These are phyloP conservation scores for Odontamblyopus lacepedii DNA, from an alignment of 2,797 vertebrate genomes.

Conservation along the genomic window DNA sequence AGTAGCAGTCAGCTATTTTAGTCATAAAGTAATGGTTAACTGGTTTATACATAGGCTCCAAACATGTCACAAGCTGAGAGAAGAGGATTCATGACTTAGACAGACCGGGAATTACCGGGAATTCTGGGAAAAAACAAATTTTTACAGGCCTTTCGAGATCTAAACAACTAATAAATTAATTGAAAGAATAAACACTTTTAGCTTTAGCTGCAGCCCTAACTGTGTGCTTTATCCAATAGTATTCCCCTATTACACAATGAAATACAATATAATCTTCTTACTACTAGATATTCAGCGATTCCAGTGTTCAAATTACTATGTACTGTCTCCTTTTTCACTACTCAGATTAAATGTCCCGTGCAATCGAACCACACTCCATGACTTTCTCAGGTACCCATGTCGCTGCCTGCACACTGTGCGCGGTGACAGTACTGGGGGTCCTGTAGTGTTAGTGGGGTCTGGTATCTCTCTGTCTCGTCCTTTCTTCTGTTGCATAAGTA, in stretches of 20 bases:
- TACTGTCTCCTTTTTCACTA: constrained; percentile 37
- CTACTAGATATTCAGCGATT: not conserved
- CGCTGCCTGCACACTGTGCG: constrained; percentile 46
- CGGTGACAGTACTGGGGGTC: constrained; percentile 20
- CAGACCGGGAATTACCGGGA: too few species aligned
- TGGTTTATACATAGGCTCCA: too few species aligned
- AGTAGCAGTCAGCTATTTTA: too few species aligned
- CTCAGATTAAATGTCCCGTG: constrained; percentile 46
- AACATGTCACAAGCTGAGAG: too few species aligned
- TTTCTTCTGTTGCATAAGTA: constrained; percentile 52
- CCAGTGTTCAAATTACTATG: constrained; percentile 17
- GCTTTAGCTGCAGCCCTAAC: too few species aligned
- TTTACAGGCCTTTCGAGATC: too few species aligned
- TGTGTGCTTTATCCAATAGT: not conserved
- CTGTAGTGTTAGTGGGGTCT: constrained; percentile 30
- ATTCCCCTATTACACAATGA: not conserved
- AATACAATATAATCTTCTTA: constrained; percentile 5
- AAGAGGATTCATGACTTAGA: too few species aligned
- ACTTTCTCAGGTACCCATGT: constrained; percentile 52
- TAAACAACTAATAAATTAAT: too few species aligned
- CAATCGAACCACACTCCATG: constrained; percentile 11
- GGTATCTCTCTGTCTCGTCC: constrained; percentile 44
- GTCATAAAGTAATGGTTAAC: too few species aligned
- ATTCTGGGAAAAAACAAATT: too few species aligned
- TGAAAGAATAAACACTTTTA: too few species aligned